Conservation (phyloP, 2,797 vertebrate species). For the Lophius americanus region DNA sequence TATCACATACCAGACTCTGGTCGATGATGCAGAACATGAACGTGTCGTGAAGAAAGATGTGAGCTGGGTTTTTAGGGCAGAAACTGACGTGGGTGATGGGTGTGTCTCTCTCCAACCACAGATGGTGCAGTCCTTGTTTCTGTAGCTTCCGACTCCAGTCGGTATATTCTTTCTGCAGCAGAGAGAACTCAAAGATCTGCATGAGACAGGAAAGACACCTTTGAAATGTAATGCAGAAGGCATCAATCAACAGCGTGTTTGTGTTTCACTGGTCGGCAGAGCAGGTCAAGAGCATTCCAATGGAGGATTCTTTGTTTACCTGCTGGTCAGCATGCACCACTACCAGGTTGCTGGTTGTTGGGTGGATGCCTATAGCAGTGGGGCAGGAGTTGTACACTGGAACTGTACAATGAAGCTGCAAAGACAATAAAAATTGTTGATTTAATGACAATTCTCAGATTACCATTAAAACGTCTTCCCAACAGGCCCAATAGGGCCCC, state of each 20-base stretch:
- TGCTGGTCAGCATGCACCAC: conserved; percentile 90
- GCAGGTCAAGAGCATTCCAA: background rate
- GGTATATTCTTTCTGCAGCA: conserved; percentile 87
- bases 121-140: conserved; percentile 84
- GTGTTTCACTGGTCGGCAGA: background rate
- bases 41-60: conserved; percentile 89
- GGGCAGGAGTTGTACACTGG: conserved; percentile 89
- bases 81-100: conserved; percentile 89
- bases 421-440: conserved; percentile 3
- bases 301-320: conserved; percentile 70
- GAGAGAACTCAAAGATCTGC: conserved; percentile 91
- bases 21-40: conserved; percentile 95
- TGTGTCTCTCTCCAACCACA: conserved; percentile 89
- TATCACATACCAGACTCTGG: conserved; percentile 86
- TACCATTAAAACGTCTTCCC: too few relatives aligned
- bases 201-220: background rate
- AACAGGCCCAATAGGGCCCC: too few relatives aligned
- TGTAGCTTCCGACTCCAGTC: conserved; percentile 89
- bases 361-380: conserved; percentile 89
- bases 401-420: conserved; percentile 87
- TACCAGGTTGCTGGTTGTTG: conserved; percentile 86
- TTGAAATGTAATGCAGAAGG: background rate
- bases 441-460: too few relatives aligned
- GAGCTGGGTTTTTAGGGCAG: conserved; percentile 80
- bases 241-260: too few relatives aligned